Conservation (phyloP, 2,113 vertebrate genomes). For the Campylomormyrus numenius region DNA sequence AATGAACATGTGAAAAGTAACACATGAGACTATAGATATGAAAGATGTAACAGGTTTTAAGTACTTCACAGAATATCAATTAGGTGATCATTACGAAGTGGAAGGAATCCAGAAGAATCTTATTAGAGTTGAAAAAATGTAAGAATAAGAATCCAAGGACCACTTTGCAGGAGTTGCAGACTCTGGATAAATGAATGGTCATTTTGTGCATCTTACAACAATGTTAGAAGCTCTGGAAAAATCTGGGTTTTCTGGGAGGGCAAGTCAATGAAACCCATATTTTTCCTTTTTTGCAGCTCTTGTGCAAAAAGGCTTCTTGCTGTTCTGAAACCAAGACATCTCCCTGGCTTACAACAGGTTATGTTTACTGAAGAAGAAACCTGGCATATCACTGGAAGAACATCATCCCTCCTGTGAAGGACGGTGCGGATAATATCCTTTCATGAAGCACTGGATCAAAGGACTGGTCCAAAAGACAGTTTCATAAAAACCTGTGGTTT, state of each 20-base stretch:
- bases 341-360: background rate
- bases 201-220: background rate
- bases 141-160: background rate
- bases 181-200: background rate
- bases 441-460: background rate
- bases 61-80: background rate
- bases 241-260: background rate
- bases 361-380: background rate
- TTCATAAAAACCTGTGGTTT: background rate
- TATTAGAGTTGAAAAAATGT: background rate
- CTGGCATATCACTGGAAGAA: background rate
- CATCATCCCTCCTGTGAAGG: background rate
- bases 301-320: background rate
- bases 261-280: background rate
- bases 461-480: background rate
- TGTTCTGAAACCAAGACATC: background rate
- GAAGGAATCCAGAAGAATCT: background rate
- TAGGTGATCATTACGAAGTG: background rate
- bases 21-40: background rate
- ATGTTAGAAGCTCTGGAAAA: background rate
- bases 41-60: background rate
- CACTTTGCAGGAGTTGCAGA: background rate
- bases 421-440: background rate
- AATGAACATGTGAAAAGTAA: background rate
- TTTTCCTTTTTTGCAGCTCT: background rate